These are phyloP conservation scores for Falco naumanni DNA, from an alignment of 2,797 vertebrate genomes.

Conservation along the genomic window DNA sequence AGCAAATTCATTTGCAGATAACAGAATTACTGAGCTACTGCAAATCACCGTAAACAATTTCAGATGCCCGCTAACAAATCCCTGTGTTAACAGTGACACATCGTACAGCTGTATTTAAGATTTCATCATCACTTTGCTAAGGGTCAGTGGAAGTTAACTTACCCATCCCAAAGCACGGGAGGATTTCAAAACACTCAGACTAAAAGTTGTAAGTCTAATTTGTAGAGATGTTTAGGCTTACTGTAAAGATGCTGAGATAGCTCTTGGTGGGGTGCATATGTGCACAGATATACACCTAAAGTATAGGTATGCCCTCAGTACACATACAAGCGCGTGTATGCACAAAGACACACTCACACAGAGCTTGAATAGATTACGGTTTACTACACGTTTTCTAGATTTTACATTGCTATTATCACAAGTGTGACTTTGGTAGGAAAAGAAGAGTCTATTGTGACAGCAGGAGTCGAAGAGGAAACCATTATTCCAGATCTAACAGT, in stretches of 20 bases:
- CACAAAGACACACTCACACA: not conserved
- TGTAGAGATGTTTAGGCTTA: not conserved
- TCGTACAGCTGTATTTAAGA: not conserved
- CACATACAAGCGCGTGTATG: not conserved
- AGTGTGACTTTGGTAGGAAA: not conserved
- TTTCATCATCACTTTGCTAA: not conserved
- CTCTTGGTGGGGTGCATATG: no score
- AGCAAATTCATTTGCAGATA: constrained; percentile 35
- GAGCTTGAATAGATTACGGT: not conserved
- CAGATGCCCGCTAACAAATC: not conserved
- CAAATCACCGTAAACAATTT: constrained; percentile 31
- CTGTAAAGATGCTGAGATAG: not conserved
- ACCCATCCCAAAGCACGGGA: not conserved
- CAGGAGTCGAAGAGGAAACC: not conserved
- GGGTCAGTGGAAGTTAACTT: not conserved
- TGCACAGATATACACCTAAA: not conserved
- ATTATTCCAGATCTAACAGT: constrained; percentile 78
- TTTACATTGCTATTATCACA: not conserved
- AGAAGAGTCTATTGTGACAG: constrained; percentile 5
- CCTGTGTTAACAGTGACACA: not conserved
- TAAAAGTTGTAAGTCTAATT: not conserved
- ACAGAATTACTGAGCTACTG: constrained; percentile 17
- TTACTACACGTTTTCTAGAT: not conserved
- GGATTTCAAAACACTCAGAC: not conserved
- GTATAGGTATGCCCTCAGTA: fast-evolving